Evolutionary conservation across 2,113 vertebrate species (phyloP).

Genomic region (Microcebus ravelobensis): DNA sequence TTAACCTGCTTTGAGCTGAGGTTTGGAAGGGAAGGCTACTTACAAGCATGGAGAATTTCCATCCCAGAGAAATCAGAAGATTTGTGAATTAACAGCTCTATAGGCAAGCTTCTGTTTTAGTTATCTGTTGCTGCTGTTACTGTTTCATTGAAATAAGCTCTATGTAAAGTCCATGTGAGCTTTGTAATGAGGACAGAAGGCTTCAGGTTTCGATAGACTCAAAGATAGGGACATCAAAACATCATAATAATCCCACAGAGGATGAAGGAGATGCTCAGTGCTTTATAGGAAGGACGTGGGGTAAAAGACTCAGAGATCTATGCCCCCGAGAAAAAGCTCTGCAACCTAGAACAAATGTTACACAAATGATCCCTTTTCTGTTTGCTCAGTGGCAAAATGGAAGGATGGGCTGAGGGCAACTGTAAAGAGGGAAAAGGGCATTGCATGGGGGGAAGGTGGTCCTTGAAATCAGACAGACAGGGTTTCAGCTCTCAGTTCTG

Average conservation of each 20-base stretch:
- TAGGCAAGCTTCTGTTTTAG: not conserved
- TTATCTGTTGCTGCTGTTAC: not conserved
- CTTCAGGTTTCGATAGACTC: not conserved
- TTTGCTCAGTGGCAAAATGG: not conserved
- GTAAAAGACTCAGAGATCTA: not conserved
- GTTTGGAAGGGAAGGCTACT: not conserved
- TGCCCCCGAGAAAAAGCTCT: not conserved
- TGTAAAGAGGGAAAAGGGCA: not conserved
- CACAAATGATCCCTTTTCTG: not conserved
- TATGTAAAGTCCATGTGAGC: not conserved
- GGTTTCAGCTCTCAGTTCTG: no score
- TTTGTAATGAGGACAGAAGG: not conserved
- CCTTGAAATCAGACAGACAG: not conserved
- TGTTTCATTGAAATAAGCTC: not conserved
- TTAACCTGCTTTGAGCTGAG: not conserved
- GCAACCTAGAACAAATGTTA: not conserved
- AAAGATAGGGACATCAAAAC: not conserved
- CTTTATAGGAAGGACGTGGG: not conserved
- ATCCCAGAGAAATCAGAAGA: not conserved
- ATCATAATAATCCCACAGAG: not conserved
- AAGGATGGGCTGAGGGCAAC: not conserved
- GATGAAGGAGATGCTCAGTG: not conserved
- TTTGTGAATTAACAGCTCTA: not conserved
- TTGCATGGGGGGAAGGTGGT: not conserved
- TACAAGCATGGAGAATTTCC: not conserved